These are phyloP conservation scores for Apis cerana DNA, from an alignment of 1,140 invertebrate genomes.

Conservation along the genomic window DNA sequence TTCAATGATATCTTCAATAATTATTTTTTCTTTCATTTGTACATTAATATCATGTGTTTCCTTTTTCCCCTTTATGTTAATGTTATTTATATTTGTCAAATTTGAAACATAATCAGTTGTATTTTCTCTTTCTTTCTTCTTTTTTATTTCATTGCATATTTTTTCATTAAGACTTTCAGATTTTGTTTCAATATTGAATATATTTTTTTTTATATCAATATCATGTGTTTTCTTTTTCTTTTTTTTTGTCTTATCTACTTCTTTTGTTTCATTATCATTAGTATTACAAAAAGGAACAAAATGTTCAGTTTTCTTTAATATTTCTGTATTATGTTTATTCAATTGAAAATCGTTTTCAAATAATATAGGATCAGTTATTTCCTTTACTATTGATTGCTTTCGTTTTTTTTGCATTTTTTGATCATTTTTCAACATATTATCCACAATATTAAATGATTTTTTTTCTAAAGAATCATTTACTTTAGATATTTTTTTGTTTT, in stretches of 20 bases:
- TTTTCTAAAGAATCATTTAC: constrained; percentile 6
- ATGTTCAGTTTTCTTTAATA: constrained; percentile 2
- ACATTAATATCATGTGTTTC: too few species aligned
- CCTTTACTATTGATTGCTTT: constrained; percentile 1
- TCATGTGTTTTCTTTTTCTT: constrained; percentile 13
- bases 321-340: neutral
- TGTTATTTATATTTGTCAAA: neutral
- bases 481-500: neutral
- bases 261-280: constrained; percentile 8
- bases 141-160: neutral
- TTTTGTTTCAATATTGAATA: neutral
- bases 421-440: constrained; percentile 11
- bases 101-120: neutral
- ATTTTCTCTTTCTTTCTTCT: constrained; percentile 39
- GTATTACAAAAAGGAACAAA: neutral
- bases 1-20: too few species aligned
- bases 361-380: neutral
- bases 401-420: constrained; percentile 24
- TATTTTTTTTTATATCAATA: neutral
- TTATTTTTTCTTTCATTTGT: too few species aligned
- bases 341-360: neutral
- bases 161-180: neutral
- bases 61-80: neutral
- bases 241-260: constrained; percentile 35
- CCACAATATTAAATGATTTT: neutral